phyloP scores from a whole-genome alignment of 2,888 invertebrate species.

The Spodoptera picta region DNA sequence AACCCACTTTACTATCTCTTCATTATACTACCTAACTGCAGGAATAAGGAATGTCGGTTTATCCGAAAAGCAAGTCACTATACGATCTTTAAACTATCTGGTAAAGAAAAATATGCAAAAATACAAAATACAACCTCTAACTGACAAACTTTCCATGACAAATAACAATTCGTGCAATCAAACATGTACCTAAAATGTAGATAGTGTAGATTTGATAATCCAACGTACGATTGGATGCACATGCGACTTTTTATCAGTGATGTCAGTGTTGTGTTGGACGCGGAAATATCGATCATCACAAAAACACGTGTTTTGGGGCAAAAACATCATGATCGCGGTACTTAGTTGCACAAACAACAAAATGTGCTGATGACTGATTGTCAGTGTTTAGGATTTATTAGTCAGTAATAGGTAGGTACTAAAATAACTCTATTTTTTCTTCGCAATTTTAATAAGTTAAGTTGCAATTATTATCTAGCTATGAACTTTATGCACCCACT shows the following conservation, averaged over 20 bases:
- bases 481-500: too few species aligned
- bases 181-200: neutral
- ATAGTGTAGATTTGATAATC: conserved; percentile 13
- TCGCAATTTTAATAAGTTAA: too few species aligned
- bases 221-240: conserved; percentile 25
- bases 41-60: too few species aligned
- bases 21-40: too few species aligned
- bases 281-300: conserved; percentile 15
- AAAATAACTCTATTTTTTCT: too few species aligned
- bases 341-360: too few species aligned
- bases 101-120: neutral
- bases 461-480: too few species aligned
- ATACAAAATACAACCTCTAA: neutral
- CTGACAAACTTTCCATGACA: conserved; percentile 9
- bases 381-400: too few species aligned
- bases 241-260: conserved; percentile 2
- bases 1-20: too few species aligned
- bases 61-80: too few species aligned
- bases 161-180: neutral
- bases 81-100: neutral
- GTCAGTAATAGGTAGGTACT: too few species aligned
- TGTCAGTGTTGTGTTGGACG: conserved; percentile 4
- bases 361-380: too few species aligned
- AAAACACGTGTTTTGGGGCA: conserved; percentile 29
- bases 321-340: conserved; percentile 11